Percentiles rank a stretch among this genome's conserved stretches.
These are phyloP conservation scores for Virgularia gustaviana DNA, from an alignment of 92 coral and sea anemone species.

Conservation along the genomic window DNA sequence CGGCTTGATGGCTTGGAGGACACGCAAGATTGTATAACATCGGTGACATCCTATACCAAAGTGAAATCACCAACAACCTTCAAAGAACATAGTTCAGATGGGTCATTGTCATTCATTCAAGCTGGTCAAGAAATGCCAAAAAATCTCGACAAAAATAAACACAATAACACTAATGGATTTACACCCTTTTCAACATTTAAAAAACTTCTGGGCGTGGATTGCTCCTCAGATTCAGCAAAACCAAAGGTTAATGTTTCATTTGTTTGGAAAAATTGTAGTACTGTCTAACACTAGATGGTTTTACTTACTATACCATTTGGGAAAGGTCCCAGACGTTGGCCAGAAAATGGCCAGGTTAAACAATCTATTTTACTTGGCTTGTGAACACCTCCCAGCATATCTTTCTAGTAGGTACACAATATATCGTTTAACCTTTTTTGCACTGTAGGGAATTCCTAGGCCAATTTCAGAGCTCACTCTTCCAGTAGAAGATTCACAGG, in stretches of 20 bases:
- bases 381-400: too few species aligned
- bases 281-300: too few species aligned
- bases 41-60: slow-evolving; percentile 40
- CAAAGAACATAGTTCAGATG: slow-evolving; percentile 7
- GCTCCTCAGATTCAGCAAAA: slow-evolving; percentile 1
- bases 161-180: neutral
- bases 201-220: slow-evolving; percentile 8
- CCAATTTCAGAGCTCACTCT: slow-evolving; percentile 78
- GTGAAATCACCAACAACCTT: neutral
- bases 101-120: neutral
- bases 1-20: slow-evolving; percentile 82
- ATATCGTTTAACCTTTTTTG: too few species aligned
- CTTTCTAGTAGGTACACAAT: too few species aligned
- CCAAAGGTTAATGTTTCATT: too few species aligned
- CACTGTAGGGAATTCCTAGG: too few species aligned
- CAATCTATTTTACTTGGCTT: too few species aligned
- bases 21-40: slow-evolving; percentile 49
- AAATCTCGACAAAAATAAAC: neutral
- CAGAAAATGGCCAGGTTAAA: too few species aligned
- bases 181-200: slow-evolving; percentile 22
- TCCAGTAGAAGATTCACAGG: slow-evolving; percentile 98
- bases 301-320: too few species aligned
- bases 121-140: slow-evolving; percentile 1
- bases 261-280: too few species aligned
- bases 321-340: too few species aligned